A percentile compares a stretch with the other conserved stretches of the same genome.
Conservation (phyloP, 2,888 invertebrate species). For the Stenodera caucasica region DNA sequence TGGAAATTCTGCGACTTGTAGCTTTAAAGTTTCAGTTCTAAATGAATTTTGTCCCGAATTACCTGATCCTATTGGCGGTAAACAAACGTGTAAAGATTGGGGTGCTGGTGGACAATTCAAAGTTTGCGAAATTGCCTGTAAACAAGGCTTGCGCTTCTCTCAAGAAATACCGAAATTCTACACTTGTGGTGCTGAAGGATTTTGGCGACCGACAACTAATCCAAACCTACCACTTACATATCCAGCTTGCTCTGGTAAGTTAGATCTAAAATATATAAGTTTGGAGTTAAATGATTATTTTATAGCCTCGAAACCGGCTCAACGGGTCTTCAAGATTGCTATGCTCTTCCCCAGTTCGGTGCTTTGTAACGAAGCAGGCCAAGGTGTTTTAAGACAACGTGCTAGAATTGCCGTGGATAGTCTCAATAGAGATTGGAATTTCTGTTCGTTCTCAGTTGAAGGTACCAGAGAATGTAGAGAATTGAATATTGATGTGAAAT, state of each 20-base stretch:
- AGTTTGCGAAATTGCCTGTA: slow-evolving; percentile 90
- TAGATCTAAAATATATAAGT: neutral
- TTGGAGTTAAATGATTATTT: slow-evolving; percentile 20
- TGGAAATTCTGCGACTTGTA: slow-evolving; percentile 88
- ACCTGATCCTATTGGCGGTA: slow-evolving; percentile 87
- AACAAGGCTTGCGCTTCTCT: slow-evolving; percentile 85
- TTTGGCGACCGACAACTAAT: slow-evolving; percentile 89
- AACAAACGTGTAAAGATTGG: slow-evolving; percentile 92
- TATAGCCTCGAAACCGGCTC: slow-evolving; percentile 84
- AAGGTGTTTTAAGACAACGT: slow-evolving; percentile 86
- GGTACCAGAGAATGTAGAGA: slow-evolving; percentile 90
- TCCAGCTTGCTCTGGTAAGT: slow-evolving; percentile 87
- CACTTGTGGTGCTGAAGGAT: slow-evolving; percentile 97
- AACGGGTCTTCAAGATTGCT: slow-evolving; percentile 88
- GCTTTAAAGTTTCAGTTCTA: slow-evolving; percentile 89
- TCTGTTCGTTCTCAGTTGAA: slow-evolving; percentile 89
- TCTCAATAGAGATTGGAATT: slow-evolving; percentile 93
- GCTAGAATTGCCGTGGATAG: slow-evolving; percentile 87
- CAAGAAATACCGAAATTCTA: slow-evolving; percentile 95
- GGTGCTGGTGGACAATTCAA: slow-evolving; percentile 95
- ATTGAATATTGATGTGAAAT: slow-evolving; percentile 87
- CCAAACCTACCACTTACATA: slow-evolving; percentile 81
- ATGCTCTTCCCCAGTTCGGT: slow-evolving; percentile 97
- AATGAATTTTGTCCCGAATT: slow-evolving; percentile 91
- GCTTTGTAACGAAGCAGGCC: slow-evolving; percentile 93